Base-by-base conservation (phyloP, 2,113 vertebrate genomes). In the Oenanthe oenanthe region DNA sequence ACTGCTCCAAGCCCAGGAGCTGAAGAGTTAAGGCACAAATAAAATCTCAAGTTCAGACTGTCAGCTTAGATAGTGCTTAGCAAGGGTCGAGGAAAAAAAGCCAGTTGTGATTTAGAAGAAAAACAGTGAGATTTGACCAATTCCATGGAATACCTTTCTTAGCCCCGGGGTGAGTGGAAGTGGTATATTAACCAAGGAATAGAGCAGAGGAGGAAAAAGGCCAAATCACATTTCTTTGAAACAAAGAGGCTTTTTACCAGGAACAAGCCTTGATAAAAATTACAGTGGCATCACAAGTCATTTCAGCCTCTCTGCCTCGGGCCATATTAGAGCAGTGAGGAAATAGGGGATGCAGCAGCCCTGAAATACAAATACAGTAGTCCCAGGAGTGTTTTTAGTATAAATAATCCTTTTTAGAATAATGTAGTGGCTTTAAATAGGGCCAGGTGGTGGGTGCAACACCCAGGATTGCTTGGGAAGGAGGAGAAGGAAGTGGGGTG, bases 241-340 rank as follows among this genome's bases (percentile, higher is more conserved):
- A 98, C 98, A 98, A 98, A 98, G 98, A 98, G 97, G 93, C 97
- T 98, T 98, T 98, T 98, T 98, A 98, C 96, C 97, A 96, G 97
- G 97, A 98, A 98, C 98, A 98, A 98, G 97, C 95, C 97, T 97
- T 98, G 98, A 98, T 98, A 98, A 98, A 98, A 98, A 98, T 98
- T 97, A 97, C 97, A 97, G 98, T 96, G 95, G 97, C 98, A 97
- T 97, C 95, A 72, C 96, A 86, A 97, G 97, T 96, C 98, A 98
- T 98, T 97, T 98, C 98, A 95, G 89, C 58, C 96, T 86, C 95
- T 78, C 97, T 94, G 98, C 96, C 97, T 87, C 88, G 61, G 98
- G 96, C 98, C 88, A 93, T 96, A 85, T 96, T 96, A 94, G 91
- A 97, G 97, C 97, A 90, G 94, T 50, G 93, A 97, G 97, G 97